phyloP scores from a whole-genome alignment of 1,140 invertebrate genomes.

The Aphelenchoides fujianensis region DNA sequence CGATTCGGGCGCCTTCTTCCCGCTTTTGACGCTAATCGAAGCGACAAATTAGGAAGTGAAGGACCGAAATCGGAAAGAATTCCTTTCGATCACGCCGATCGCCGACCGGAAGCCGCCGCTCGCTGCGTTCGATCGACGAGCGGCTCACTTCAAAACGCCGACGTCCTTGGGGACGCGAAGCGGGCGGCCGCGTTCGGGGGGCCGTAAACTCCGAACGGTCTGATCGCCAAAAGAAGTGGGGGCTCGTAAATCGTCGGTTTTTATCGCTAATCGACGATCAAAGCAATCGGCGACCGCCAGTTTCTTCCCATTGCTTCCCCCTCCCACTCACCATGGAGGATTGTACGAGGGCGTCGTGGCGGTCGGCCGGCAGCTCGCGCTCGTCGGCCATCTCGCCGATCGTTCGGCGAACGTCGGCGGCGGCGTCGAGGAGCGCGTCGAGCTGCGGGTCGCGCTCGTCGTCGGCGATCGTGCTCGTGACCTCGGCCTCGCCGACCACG shows the following conservation, averaged over 20 bases:
- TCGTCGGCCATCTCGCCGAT: background rate
- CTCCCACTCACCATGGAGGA: constrained; percentile 11
- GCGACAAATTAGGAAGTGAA: background rate
- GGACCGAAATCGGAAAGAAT: background rate
- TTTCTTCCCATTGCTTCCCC: too few species aligned
- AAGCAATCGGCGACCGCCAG: too few species aligned
- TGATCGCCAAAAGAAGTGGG: constrained; percentile 9
- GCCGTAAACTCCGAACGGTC: background rate
- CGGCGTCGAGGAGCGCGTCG: background rate
- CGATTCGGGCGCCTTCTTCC: background rate
- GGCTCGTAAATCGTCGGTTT: too few species aligned
- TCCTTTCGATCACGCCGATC: too few species aligned
- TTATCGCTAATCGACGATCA: too few species aligned
- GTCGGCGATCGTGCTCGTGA: background rate
- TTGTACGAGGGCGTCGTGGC: background rate
- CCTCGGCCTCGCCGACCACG: background rate
- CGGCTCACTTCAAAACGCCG: background rate
- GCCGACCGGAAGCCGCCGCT: too few species aligned
- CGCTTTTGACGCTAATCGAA: background rate
- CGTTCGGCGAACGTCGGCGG: background rate
- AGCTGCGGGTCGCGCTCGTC: background rate
- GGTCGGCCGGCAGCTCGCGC: background rate
- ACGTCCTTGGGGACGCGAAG: background rate
- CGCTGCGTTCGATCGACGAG: background rate
- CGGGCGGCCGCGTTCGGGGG: background rate